A percentile compares a stretch with the other conserved stretches of the same genome.
Conservation (phyloP, 1,140 invertebrate genomes). For the Drosophila funebris region DNA sequence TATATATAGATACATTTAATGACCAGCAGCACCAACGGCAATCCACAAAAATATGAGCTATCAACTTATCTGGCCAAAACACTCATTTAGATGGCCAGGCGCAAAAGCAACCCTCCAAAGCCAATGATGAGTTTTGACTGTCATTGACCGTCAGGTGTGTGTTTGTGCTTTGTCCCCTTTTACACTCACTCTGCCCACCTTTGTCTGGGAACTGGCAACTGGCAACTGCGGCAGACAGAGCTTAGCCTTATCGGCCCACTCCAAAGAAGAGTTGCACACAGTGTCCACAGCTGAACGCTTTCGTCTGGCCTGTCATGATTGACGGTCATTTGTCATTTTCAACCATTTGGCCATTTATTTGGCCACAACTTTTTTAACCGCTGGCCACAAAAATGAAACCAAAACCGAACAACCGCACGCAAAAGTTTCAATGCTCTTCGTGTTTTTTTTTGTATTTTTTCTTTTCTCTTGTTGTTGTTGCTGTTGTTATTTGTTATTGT, state of each 20-base stretch:
- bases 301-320: slow-evolving; percentile 81
- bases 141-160: slow-evolving; percentile 74
- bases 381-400: slow-evolving; percentile 53
- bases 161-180: not conserved
- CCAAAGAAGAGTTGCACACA: slow-evolving; percentile 6
- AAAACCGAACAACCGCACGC: slow-evolving; percentile 65
- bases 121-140: slow-evolving; percentile 73
- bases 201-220: not conserved
- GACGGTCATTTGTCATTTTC: slow-evolving; percentile 83
- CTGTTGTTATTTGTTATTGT: slow-evolving; percentile 31
- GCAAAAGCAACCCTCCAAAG: not conserved
- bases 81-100: slow-evolving; percentile 67
- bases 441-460: too few relatives aligned
- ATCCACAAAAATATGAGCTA: slow-evolving; percentile 59
- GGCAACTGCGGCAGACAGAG: slow-evolving; percentile 55
- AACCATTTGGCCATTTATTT: slow-evolving; percentile 77
- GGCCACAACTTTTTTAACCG: slow-evolving; percentile 76
- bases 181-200: too few relatives aligned
- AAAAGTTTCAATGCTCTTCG: slow-evolving; percentile 54
- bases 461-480: slow-evolving; percentile 6
- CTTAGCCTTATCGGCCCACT: slow-evolving; percentile 61
- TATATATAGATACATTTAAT: slow-evolving; percentile 32
- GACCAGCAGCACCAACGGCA: slow-evolving; percentile 14
- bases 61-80: slow-evolving; percentile 63
- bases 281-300: slow-evolving; percentile 31